Conservation (phyloP, 2,797 vertebrate genomes). For the Danio jaintianensis region DNA sequence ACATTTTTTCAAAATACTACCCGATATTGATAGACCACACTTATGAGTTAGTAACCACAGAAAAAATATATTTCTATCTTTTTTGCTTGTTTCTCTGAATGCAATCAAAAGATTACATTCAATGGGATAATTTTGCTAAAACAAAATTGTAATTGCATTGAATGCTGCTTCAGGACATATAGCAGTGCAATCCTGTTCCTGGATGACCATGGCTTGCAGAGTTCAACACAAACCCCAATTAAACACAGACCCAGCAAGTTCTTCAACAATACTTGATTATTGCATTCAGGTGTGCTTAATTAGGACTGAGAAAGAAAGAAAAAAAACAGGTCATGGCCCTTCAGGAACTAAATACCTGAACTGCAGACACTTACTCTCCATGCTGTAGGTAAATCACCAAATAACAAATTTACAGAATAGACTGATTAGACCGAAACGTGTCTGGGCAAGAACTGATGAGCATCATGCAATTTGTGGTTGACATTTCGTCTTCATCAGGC, state of each 20-base stretch:
- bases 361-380: background rate
- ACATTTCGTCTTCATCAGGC: too few species aligned
- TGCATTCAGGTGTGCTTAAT: background rate
- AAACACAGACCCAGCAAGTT: background rate
- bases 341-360: background rate
- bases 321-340: background rate
- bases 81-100: background rate
- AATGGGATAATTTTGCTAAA: background rate
- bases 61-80: too few species aligned
- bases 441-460: too few species aligned
- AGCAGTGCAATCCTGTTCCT: background rate
- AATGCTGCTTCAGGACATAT: background rate
- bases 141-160: background rate
- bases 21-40: too few species aligned
- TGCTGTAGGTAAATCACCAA: background rate
- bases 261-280: background rate
- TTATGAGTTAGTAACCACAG: too few species aligned
- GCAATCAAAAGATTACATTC: background rate
- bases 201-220: background rate
- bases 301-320: background rate
- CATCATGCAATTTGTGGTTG: too few species aligned
- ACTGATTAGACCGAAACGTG: too few species aligned
- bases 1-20: too few species aligned
- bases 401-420: too few species aligned
- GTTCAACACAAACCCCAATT: background rate